phyloP scores from a whole-genome alignment of 2,888 invertebrate species.

The Cephus rjabovi region DNA sequence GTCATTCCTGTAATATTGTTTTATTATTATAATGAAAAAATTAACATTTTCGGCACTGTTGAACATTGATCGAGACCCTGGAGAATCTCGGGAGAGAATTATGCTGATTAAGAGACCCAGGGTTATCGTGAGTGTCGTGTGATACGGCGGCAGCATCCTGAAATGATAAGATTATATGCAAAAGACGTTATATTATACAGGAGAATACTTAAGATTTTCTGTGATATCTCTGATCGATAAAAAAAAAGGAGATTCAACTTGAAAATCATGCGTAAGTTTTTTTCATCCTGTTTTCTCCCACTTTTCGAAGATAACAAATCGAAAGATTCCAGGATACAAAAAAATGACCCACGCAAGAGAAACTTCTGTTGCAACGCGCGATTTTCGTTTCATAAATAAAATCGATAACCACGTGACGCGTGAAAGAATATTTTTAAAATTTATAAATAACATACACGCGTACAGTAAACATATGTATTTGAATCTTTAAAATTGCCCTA shows the following conservation, averaged over 20 bases:
- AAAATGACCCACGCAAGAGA: background rate
- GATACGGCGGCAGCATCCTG: background rate
- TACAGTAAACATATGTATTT: background rate
- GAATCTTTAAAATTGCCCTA: background rate
- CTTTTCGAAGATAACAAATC: background rate
- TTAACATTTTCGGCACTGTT: background rate
- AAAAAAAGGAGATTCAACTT: background rate
- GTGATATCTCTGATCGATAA: background rate
- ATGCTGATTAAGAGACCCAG: background rate
- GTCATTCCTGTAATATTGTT: background rate
- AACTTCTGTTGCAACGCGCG: background rate
- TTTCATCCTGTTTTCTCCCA: background rate
- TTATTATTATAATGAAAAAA: background rate
- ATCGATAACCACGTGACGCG: no score
- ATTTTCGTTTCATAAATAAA: background rate
- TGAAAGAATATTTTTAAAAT: background rate
- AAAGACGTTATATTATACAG: background rate
- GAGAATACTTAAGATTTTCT: background rate
- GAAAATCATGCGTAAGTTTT: background rate
- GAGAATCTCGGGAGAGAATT: background rate
- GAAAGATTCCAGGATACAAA: background rate
- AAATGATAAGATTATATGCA: background rate
- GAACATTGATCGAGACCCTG: background rate
- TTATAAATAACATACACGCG: background rate
- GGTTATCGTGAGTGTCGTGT: background rate